These are phyloP conservation scores for Pogona vitticeps DNA, from an alignment of 2,113 vertebrate genomes.

Conservation along the genomic window DNA sequence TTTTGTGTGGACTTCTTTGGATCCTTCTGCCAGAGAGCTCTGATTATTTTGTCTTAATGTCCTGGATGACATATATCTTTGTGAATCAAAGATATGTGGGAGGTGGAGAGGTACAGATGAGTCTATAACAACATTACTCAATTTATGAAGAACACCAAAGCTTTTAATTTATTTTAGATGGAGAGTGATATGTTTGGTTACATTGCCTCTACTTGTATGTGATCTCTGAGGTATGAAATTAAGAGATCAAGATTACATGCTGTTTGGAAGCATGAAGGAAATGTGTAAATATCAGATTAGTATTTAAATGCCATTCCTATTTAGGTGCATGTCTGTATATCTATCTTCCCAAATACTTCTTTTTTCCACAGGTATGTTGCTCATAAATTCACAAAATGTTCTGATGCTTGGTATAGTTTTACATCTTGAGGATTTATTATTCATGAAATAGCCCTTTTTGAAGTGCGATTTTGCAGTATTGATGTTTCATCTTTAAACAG, in stretches of 20 bases:
- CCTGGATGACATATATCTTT: background rate
- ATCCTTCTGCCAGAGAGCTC: background rate
- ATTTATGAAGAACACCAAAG: constrained; percentile 37
- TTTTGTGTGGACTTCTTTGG: background rate
- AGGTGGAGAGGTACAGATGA: background rate
- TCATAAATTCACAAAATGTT: constrained; percentile 74
- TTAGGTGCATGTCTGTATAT: constrained; percentile 34
- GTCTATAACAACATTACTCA: background rate
- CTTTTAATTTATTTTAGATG: background rate
- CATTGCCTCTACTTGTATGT: constrained; percentile 27
- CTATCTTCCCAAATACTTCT: constrained; percentile 42
- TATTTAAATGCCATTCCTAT: constrained; percentile 52
- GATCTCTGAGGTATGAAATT: constrained; percentile 43
- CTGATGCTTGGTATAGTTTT: constrained; percentile 67
- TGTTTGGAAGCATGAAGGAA: constrained; percentile 24
- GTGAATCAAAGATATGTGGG: background rate
- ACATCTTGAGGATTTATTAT: constrained; percentile 77
- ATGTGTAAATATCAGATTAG: constrained; percentile 43
- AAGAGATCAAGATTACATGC: constrained; percentile 27
- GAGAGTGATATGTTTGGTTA: constrained; percentile 30
- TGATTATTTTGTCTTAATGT: background rate
- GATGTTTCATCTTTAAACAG: constrained; percentile 78
- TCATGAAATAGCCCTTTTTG: constrained; percentile 75
- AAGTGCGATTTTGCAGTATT: constrained; percentile 78
- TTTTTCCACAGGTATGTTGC: constrained; percentile 63